Base-by-base conservation (phyloP, 92 coral and sea anemone genomes). In the Zoanthus sociatus region DNA sequence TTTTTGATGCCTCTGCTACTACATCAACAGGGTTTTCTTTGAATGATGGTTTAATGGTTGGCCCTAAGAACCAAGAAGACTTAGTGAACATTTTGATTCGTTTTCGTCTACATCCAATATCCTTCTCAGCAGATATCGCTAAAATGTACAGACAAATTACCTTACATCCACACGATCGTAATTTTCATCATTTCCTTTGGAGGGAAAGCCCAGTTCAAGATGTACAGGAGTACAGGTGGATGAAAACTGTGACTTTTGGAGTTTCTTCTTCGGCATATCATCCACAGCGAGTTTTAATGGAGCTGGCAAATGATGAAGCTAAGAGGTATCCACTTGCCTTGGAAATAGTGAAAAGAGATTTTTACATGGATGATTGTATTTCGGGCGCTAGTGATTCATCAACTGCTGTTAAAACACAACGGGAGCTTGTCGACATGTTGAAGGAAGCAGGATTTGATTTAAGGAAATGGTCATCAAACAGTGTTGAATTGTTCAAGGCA, bases 161-260 rank as follows among this genome's bases (percentile, higher is more conserved):
- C 13, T 63, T 63, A 12, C 69, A 63, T 63, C 69, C 26, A 63
- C 69, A 9, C 18, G 69, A 63, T 26, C 0, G 26, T 26, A 26
- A 26, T 26, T 26, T 26, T 26, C 26, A 26, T 26, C 26, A 0
- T 26, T 26, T 26, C 26, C 26, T 26, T 26, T 74, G 88, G 82
- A 48, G 88, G 73, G 73, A 85, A 20, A 74, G 73, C 76, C 87
- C 79, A 44, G 13, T 60, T 83, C 47, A 83, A 68, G 37, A 72
- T 47, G 82, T 85, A 48, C 81, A 73, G 31, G 73, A 85, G 68
- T 85, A 85, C 71, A 71, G 88, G n/a, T n/a, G n/a, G 44, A 85
- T 75, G 89, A 85, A 60, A 85, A 56, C 61, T 31, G 83, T 73
- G 53, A 85, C 63, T 53, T 85, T 85, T 54, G 61, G 89, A 75